Evolutionary conservation across 2,888 invertebrate genomes (phyloP), one percentile per base, ranked within the genome.

Genomic region (Agrotis segetum): DNA sequence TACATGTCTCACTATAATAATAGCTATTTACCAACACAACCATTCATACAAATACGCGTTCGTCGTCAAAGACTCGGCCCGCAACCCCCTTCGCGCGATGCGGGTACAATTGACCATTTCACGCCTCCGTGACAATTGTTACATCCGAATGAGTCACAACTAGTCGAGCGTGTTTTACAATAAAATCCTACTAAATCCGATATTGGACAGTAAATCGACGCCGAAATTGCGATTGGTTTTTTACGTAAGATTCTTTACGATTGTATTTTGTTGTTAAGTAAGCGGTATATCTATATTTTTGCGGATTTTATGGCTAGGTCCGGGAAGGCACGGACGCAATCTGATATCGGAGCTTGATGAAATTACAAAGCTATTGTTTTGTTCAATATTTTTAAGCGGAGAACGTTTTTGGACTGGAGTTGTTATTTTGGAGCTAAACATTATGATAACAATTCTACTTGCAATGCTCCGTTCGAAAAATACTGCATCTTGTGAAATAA

Each of bases 101-200:
- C 65, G 72, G 73, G n/a, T 67, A 81, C 81, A 83, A 83, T 77
- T 83, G 85, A 83, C 74, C 74, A 85, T 85, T 83, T 85, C 81
- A 85, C 83, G 83, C 71, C 67, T 72, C 60, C 83, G 56, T 66
- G 66, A n/a, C 67, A 55, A 77, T 72, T 68, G 85, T 74, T 71
- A 67, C 65, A 75, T 66, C 24, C 69, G 67, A 71, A 50, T 81
- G 72, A 47, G 52, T 71, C 21, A 73, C 72, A 70, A 77, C 77
- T 85, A 74, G 65, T 60, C 21, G 21, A 46, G 49, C 67, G 56
- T 67, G 52, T 75, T 72, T 67, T 82, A 66, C 55, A 76, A 84
- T 85, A 69, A 74, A 83, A 80, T 83, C 64, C 58, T 74, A 74
- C 44, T 79, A 71, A 83, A 82, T 82, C 55, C 47, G 53, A 68